Percentiles rank a stretch among this genome's conserved stretches.
phyloP scores from a whole-genome alignment of 92 coral and sea anemone genomes.

The Epizoanthus rinbou region DNA sequence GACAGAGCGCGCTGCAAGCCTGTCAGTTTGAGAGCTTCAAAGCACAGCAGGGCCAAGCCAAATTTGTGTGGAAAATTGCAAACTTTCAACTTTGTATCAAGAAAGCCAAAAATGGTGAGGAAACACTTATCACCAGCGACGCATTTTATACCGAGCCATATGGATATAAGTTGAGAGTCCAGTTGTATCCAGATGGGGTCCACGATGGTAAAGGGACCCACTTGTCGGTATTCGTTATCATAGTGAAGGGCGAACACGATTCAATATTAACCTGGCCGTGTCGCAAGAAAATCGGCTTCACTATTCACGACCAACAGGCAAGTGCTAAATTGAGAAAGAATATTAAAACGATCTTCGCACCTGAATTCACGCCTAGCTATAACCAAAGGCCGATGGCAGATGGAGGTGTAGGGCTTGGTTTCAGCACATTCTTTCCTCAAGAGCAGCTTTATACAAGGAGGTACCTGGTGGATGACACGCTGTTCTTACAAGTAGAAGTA shows the following conservation, averaged over 20 bases:
- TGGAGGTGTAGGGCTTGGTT: conserved; percentile 40
- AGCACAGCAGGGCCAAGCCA: no score
- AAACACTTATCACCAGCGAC: conserved; percentile 29
- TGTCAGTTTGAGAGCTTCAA: no score
- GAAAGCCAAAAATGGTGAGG: conserved; percentile 41
- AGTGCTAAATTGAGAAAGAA: conserved; percentile 35
- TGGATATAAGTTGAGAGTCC: conserved; percentile 50
- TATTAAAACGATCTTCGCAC: conserved; percentile 32
- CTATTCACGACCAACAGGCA: conserved; percentile 52
- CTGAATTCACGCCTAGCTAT: conserved; percentile 12
- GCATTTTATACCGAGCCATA: conserved; percentile 51
- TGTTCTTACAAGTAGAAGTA: conserved; percentile 49
- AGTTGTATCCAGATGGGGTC: conserved; percentile 52
- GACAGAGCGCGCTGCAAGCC: no score
- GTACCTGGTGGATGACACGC: conserved; percentile 49
- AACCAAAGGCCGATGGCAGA: conserved; percentile 42
- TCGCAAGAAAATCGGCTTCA: conserved; percentile 45
- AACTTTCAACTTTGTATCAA: conserved; percentile 29
- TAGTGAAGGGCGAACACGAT: conserved; percentile 59
- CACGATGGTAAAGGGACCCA: conserved; percentile 44
- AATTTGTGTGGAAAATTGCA: conserved; percentile 54
- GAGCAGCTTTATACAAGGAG: conserved; percentile 44
- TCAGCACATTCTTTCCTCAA: conserved; percentile 44
- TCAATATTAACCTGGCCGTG: conserved; percentile 58
- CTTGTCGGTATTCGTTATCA: conserved; percentile 46